These are phyloP conservation scores for Drosophila miranda DNA, from an alignment of 1,140 invertebrate genomes.

Conservation along the genomic window DNA sequence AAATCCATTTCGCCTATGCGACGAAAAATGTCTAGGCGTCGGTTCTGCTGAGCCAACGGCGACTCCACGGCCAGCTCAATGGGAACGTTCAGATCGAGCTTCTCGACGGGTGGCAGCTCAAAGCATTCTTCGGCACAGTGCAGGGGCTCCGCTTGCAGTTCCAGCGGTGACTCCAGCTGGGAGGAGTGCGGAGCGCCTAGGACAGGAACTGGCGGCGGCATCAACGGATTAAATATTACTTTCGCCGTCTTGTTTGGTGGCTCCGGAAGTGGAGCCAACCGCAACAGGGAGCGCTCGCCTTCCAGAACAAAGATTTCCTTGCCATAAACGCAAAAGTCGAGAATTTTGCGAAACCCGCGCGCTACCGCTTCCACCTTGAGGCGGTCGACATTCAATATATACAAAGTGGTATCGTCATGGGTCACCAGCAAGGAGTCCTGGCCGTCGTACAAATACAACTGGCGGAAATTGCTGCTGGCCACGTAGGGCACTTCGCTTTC, in stretches of 20 bases:
- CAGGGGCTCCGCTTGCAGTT: slow-evolving; percentile 68
- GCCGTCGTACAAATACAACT: slow-evolving; percentile 87
- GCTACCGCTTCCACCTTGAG: slow-evolving; percentile 84
- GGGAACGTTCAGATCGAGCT: slow-evolving; percentile 82
- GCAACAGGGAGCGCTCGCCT: slow-evolving; percentile 85
- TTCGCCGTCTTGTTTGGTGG: slow-evolving; percentile 66
- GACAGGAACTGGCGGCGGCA: slow-evolving; percentile 74
- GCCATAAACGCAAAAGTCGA: slow-evolving; percentile 71
- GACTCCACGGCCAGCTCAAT: slow-evolving; percentile 82
- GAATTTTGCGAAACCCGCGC: slow-evolving; percentile 82
- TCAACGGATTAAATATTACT: slow-evolving; percentile 76
- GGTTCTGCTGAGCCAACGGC: slow-evolving; percentile 68
- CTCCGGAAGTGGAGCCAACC: slow-evolving; percentile 83
- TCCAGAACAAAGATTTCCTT: slow-evolving; percentile 90
- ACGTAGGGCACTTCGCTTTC: slow-evolving; percentile 70
- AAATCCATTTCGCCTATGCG: slow-evolving; percentile 79
- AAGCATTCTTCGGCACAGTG: slow-evolving; percentile 84
- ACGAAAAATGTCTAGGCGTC: slow-evolving; percentile 77
- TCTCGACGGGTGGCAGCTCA: slow-evolving; percentile 82
- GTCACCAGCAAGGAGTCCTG: slow-evolving; percentile 89
- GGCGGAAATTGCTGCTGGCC: slow-evolving; percentile 85
- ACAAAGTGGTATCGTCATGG: slow-evolving; percentile 87
- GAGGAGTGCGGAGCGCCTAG: slow-evolving; percentile 46
- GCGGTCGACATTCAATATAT: slow-evolving; percentile 88
- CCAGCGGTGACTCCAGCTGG: slow-evolving; percentile 59